These are phyloP conservation scores for Eciton burchellii DNA, from an alignment of 1,140 invertebrate species.

Conservation along the genomic window DNA sequence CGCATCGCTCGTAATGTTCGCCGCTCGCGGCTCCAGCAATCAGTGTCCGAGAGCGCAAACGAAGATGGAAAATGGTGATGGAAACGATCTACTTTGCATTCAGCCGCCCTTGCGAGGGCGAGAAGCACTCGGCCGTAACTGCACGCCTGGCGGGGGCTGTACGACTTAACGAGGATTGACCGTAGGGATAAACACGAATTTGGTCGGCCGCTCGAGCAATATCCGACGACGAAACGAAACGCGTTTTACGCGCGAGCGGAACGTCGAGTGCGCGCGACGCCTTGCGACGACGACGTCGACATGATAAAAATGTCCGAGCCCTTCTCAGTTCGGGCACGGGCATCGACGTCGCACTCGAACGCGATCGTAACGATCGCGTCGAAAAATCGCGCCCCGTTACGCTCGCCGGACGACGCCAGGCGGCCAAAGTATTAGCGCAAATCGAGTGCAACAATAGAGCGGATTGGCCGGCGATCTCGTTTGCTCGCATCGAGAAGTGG, in stretches of 20 bases:
- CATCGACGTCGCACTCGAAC: slow-evolving; percentile 30
- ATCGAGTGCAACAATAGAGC: slow-evolving; percentile 44
- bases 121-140: slow-evolving; percentile 33
- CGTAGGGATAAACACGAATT: slow-evolving; percentile 43
- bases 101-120: slow-evolving; percentile 10
- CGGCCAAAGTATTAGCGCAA: slow-evolving; percentile 36
- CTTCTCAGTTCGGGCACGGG: no score
- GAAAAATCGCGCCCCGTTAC: slow-evolving; percentile 44
- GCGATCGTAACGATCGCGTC: slow-evolving; percentile 31
- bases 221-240: background rate
- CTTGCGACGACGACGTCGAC: background rate
- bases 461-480: slow-evolving; percentile 55
- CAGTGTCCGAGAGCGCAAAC: slow-evolving; percentile 15
- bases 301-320: background rate
- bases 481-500: slow-evolving; percentile 59
- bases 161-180: slow-evolving; percentile 49
- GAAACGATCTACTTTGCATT: slow-evolving; percentile 41
- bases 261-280: slow-evolving; percentile 1
- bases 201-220: slow-evolving; percentile 16
- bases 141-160: slow-evolving; percentile 24
- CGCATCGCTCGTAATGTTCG: background rate
- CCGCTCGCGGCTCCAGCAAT: slow-evolving; percentile 11
- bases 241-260: background rate
- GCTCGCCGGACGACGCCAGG: slow-evolving; percentile 16
- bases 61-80: slow-evolving; percentile 30